Conservation (phyloP, 2,113 vertebrate genomes). For the Camelus dromedarius region DNA sequence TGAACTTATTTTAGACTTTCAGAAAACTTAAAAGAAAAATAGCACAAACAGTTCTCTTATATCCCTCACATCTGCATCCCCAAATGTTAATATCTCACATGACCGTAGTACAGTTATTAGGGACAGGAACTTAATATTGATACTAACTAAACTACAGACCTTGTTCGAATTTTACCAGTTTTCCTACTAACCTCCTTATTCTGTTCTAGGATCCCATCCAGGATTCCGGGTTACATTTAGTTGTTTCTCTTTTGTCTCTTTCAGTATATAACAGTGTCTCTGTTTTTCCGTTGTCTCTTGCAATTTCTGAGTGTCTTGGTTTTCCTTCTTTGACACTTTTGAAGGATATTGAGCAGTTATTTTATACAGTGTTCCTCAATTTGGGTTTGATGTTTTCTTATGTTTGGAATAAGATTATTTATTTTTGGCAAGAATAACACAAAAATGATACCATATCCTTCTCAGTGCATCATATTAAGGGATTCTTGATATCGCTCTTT, state of each 20-base stretch:
- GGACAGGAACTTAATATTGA: neutral
- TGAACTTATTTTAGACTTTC: neutral
- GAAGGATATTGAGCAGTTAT: neutral
- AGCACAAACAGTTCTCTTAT: neutral
- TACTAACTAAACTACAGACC: neutral
- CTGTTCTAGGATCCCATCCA: neutral
- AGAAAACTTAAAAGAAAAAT: neutral
- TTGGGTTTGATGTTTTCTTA: conserved; percentile 45
- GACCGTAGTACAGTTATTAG: neutral
- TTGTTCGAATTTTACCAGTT: neutral
- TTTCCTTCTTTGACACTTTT: neutral
- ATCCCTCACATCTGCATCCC: neutral
- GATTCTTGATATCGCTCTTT: conserved; percentile 27
- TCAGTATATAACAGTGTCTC: neutral
- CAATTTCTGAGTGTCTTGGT: neutral
- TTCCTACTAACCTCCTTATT: neutral
- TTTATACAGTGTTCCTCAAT: neutral
- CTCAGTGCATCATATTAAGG: neutral
- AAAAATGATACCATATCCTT: conserved; percentile 5
- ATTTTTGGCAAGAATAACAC: conserved; percentile 37
- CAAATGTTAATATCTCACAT: neutral
- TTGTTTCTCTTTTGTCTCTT: neutral
- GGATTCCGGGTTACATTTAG: neutral
- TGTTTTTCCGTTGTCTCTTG: neutral
- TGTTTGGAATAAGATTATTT: neutral